Evolutionary conservation across 2,113 vertebrate genomes (phyloP).

Genomic region (Apodemus speciosus): DNA sequence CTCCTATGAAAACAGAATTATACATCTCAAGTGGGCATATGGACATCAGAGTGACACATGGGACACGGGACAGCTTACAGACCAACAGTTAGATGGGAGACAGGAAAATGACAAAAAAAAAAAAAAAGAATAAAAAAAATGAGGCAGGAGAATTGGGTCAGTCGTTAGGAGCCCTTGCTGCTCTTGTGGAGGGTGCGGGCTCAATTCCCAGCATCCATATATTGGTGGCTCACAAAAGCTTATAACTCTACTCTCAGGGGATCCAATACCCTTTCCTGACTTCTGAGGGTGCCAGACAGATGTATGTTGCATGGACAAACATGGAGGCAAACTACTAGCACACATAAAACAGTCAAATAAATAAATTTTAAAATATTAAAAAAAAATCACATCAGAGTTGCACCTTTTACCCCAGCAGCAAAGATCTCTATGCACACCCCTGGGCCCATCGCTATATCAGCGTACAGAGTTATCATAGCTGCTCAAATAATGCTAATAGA

Average conservation of each 20-base stretch:
- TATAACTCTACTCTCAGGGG: not conserved
- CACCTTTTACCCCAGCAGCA: not conserved
- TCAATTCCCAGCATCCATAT: not conserved
- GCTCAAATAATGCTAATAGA: conserved; percentile 41
- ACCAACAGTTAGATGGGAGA: not conserved
- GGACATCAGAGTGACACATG: not conserved
- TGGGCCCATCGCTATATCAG: not conserved
- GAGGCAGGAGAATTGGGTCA: not conserved
- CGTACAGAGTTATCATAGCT: not conserved
- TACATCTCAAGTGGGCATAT: not conserved
- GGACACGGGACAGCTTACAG: not conserved
- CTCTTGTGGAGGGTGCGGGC: not conserved
- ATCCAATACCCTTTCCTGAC: not conserved
- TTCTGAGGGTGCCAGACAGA: not conserved
- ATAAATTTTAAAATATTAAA: conserved; percentile 3
- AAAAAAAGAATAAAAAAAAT: not conserved
- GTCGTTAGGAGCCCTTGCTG: not conserved
- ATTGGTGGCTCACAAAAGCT: not conserved
- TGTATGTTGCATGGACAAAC: not conserved
- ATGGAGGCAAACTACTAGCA: not conserved
- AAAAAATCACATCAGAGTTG: not conserved
- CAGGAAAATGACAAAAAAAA: not conserved
- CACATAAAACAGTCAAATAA: not conserved
- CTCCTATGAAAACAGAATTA: not conserved
- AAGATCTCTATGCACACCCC: not conserved